Evolutionary conservation across 2,888 invertebrate genomes (phyloP).

Genomic region (Trileptium ribeirensis): DNA sequence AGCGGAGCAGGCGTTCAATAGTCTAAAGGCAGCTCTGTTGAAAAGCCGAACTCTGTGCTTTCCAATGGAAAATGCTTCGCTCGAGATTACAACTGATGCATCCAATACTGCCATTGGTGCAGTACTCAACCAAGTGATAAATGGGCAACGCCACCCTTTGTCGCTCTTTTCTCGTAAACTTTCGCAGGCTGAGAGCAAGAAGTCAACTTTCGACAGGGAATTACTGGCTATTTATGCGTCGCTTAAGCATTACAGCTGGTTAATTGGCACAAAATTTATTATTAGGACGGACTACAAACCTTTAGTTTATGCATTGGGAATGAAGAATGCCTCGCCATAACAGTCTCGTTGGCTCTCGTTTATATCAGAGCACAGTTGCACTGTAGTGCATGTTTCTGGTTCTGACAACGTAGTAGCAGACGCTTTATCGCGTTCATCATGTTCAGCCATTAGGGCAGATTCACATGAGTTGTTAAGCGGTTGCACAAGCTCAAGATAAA

Average conservation of each 20-base stretch:
- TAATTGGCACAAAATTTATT: background rate
- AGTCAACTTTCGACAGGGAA: slow-evolving; percentile 1
- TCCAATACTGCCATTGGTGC: too few species aligned
- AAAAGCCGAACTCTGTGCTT: too few species aligned
- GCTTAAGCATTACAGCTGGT: background rate
- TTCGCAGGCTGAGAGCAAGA: background rate
- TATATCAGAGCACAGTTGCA: background rate
- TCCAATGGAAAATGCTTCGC: too few species aligned
- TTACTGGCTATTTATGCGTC: background rate
- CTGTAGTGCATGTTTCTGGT: background rate
- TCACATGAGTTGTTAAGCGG: background rate
- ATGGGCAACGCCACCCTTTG: too few species aligned
- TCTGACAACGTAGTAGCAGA: background rate
- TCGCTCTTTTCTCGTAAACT: too few species aligned
- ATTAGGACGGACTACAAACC: slow-evolving; percentile 1
- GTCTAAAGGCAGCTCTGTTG: too few species aligned
- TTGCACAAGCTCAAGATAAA: background rate
- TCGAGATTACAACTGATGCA: too few species aligned
- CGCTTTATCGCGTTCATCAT: background rate
- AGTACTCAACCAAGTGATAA: too few species aligned
- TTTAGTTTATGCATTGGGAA: background rate
- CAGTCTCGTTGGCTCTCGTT: background rate
- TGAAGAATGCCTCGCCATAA: background rate
- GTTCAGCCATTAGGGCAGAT: background rate
- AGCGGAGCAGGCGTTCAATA: too few species aligned